Evolutionary conservation across 2,888 invertebrate species (phyloP), one percentile per base, ranked within the genome.

Genomic region (Pachymerium ferrugineum): DNA sequence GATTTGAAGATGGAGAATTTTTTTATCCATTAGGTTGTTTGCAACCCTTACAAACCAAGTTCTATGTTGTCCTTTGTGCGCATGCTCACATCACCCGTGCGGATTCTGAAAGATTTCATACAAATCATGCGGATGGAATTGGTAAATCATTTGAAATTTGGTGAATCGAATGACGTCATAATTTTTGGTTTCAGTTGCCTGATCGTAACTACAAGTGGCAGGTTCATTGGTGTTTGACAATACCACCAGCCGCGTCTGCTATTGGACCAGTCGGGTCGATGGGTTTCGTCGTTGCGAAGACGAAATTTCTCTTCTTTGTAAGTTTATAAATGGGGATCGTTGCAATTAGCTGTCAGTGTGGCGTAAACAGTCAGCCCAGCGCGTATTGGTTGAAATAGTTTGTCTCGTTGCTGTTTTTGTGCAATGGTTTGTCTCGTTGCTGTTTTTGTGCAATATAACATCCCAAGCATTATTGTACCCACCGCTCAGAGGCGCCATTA

Each of bases 221-320:
- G 68, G 90, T 95, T 74, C 93, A 94, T 83, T 92, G 94, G 89
- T 93, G 95, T 83, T 87, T 97, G 81, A 88, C 96, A 74, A 92
- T 95, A 78, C 95, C 97, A 75, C 95, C 95, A 0, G 90, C 93
- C 42, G 89, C 90, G 16, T 87, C 88, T 30, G 92, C 90, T 73
- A 91, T 95, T 79, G 91, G 94, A 78, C 94, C 95, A n/a, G 90
- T 90, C 73, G 95, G 96, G 8, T 91, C 91, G 84, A 89, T 93
- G 28, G 94, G 93, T 70, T 90, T 96, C 78, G 86, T 94, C 75
- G 89, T 92, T 77, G 90, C 91, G 78, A 89, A 91, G 76, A 89
- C 89, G 80, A 96, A 94, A 85, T 92, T 97, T 80, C 86, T 97
- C 4, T 93, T 97, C 84, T 96, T 95, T 83, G 93, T 95, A 78